Evolutionary conservation across 1,140 invertebrate genomes (phyloP), one percentile per base, ranked within the genome.

Genomic region (Drosophila repletoides): DNA sequence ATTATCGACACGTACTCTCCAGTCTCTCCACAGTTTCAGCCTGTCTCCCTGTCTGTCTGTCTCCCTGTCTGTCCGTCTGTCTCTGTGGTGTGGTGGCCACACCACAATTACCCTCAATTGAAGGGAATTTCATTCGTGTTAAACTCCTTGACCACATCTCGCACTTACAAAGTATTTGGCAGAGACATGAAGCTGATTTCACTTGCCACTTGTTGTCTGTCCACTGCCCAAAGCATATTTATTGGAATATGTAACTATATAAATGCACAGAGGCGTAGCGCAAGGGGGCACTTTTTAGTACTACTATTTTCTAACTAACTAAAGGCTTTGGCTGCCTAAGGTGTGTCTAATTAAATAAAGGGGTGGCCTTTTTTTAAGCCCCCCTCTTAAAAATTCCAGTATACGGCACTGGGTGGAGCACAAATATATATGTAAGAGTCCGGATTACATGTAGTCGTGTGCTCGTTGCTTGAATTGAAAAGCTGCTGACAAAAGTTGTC

Each of bases 401-500:
- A n/a, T n/a, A n/a, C n/a, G n/a, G n/a, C n/a, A n/a, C n/a, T n/a
- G n/a, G n/a, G n/a, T 26, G 6, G 10, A 19, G 17, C n/a, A 19
- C 12, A 17, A 5, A 17, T 15, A 34, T 19, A 36, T 40, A 7
- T 45, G 22, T 45, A 17, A 40, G 22, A 40, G 38, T 45, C 21
- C 2, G 5, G 7, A 29, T 21, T 40, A 58, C 14, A 36, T 45
- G 31, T n/a, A 26, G 31, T 51, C 31, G 7, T 52, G 29, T 31
- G 53, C 26, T 52, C 31, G 56, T 61, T 52, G 33, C 17, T 51
- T 72, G 79, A 73, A 86, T 80, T 86, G 80, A 86, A 86, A 76
- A 76, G 80, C 72, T 87, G 80, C 80, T 86, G 80, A 86, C 80
- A 86, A 86, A 86, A 86, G 80, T 83, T 86, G 81, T 86, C 80